These are phyloP conservation scores for Megamerina dolium DNA, from an alignment of 2,888 invertebrate species.

Conservation along the genomic window DNA sequence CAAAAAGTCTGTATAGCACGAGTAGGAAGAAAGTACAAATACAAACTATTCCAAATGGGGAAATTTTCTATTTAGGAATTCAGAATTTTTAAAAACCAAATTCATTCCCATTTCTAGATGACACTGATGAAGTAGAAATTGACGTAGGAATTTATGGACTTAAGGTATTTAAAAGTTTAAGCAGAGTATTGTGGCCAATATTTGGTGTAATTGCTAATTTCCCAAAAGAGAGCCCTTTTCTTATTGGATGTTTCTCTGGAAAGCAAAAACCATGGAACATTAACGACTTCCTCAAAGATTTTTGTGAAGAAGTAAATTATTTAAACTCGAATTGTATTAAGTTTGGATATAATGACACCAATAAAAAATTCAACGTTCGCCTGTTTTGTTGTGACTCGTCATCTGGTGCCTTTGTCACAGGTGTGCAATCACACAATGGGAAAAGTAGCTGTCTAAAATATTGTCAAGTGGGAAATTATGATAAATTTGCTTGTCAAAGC, in stretches of 20 bases:
- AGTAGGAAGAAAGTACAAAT: slow-evolving; percentile 11
- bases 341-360: slow-evolving; percentile 6
- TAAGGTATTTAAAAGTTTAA: slow-evolving; percentile 9
- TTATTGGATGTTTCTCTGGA: slow-evolving; percentile 14
- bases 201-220: slow-evolving; percentile 11
- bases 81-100: slow-evolving; percentile 7
- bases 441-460: slow-evolving; percentile 16
- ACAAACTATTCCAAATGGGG: slow-evolving; percentile 9
- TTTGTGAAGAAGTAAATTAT: slow-evolving; percentile 10
- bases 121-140: slow-evolving; percentile 6
- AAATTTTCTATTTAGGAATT: slow-evolving; percentile 14
- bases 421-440: slow-evolving; percentile 10
- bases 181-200: slow-evolving; percentile 10
- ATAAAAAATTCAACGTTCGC: slow-evolving; percentile 10
- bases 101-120: slow-evolving; percentile 8
- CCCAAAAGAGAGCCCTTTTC: slow-evolving; percentile 4
- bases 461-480: slow-evolving; percentile 10
- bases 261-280: slow-evolving; percentile 8
- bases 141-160: background rate
- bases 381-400: slow-evolving; percentile 15
- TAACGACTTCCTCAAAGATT: slow-evolving; percentile 10
- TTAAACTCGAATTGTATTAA: slow-evolving; percentile 9
- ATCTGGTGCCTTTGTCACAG: slow-evolving; percentile 14
- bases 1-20: slow-evolving; percentile 11
- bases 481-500: slow-evolving; percentile 12